phyloP scores from a whole-genome alignment of 2,113 vertebrate genomes.

The Rhynchopsitta pachyrhyncha region DNA sequence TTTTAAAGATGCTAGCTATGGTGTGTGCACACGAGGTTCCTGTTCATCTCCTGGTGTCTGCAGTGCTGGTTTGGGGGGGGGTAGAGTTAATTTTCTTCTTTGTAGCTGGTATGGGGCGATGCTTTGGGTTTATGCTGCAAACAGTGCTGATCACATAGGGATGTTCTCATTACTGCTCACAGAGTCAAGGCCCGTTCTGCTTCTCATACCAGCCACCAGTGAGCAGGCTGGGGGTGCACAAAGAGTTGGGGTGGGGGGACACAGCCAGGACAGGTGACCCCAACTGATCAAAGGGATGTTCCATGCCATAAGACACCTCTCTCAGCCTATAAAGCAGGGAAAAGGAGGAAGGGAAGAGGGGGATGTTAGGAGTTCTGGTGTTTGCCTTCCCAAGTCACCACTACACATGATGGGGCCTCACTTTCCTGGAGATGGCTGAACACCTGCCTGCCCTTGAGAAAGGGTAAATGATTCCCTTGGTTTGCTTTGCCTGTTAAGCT shows the following conservation, averaged over 20 bases:
- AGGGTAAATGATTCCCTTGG: not conserved
- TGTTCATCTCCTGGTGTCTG: not conserved
- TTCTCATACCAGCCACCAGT: fast-evolving
- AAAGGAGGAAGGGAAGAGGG: not conserved
- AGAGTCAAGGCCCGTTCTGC: not conserved
- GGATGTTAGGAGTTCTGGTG: fast-evolving
- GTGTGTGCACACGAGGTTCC: not conserved
- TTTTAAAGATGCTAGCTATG: not conserved
- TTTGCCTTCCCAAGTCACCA: not conserved
- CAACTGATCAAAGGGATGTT: not conserved
- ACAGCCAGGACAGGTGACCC: not conserved
- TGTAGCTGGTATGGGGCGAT: not conserved
- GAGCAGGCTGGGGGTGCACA: no score
- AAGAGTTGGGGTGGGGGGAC: not conserved
- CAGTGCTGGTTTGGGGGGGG: not conserved
- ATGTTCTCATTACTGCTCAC: not conserved
- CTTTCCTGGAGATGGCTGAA: not conserved
- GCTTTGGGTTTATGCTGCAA: not conserved
- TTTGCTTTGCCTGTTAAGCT: not conserved
- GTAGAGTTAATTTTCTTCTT: not conserved
- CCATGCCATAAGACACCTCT: not conserved
- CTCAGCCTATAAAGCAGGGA: not conserved
- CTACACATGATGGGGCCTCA: not conserved
- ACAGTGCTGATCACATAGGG: not conserved
- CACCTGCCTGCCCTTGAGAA: not conserved